Percentiles rank a stretch among this genome's conserved stretches.
Evolutionary conservation across 2,888 invertebrate species (phyloP).

Genomic region (Pyrrhosoma nymphula): DNA sequence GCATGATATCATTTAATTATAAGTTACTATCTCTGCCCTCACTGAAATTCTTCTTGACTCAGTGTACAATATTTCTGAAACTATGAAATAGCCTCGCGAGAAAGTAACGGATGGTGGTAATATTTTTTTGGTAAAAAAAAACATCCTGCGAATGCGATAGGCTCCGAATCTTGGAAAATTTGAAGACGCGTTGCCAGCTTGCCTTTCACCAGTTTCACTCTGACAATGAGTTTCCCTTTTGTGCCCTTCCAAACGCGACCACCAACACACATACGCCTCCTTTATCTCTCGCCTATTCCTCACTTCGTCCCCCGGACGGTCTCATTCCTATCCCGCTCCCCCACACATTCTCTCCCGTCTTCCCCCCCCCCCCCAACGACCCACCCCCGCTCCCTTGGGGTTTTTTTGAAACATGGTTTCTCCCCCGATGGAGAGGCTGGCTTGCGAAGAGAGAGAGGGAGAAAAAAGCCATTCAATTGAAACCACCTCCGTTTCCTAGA

Average conservation of each 20-base stretch:
- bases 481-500: constrained; percentile 58
- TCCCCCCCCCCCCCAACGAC: too few relatives aligned
- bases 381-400: too few relatives aligned
- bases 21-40: too few relatives aligned
- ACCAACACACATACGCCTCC: background rate
- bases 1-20: too few relatives aligned
- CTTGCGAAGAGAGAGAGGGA: background rate
- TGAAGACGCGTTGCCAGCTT: background rate
- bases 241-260: background rate
- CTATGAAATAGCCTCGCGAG: too few relatives aligned
- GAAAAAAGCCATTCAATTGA: constrained; percentile 56
- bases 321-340: background rate
- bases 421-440: constrained; percentile 31
- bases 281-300: background rate
- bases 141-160: too few relatives aligned
- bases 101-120: too few relatives aligned
- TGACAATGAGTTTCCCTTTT: background rate
- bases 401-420: constrained; percentile 61
- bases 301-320: background rate
- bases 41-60: too few relatives aligned
- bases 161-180: too few relatives aligned
- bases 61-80: too few relatives aligned
- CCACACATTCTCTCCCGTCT: background rate
- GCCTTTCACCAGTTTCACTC: background rate
- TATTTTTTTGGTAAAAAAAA: too few relatives aligned